A percentile compares a stretch with the other conserved stretches of the same genome.
Evolutionary conservation across 2,113 vertebrate species (phyloP).

Genomic region (Myotis lucifugus): DNA sequence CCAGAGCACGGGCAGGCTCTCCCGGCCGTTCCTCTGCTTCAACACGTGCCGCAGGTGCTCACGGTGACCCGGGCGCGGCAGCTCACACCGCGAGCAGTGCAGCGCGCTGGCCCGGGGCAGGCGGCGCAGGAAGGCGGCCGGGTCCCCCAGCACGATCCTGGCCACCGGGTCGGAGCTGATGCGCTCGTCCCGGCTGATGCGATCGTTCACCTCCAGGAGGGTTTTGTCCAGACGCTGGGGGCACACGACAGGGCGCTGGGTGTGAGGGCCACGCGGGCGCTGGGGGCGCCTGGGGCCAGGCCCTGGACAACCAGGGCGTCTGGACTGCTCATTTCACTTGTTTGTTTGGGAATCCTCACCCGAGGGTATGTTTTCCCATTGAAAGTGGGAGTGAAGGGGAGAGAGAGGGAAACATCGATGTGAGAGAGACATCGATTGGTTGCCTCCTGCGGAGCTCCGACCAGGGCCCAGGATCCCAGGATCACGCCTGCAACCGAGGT

Average conservation of each 20-base stretch:
- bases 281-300: accelerated
- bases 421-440: too few species aligned
- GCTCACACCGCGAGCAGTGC: constrained; percentile 90
- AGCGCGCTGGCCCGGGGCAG: constrained; percentile 85
- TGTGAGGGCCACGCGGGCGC: not conserved
- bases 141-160: constrained; percentile 89
- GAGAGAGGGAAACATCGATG: too few species aligned
- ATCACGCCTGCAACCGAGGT: too few species aligned
- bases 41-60: constrained; percentile 88
- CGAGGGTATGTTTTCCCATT: too few species aligned
- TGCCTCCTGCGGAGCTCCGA: too few species aligned
- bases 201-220: constrained; percentile 84
- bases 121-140: constrained; percentile 83
- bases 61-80: constrained; percentile 89
- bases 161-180: constrained; percentile 89
- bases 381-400: too few species aligned
- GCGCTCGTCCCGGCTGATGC: constrained; percentile 88
- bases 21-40: constrained; percentile 88
- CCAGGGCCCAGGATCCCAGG: too few species aligned
- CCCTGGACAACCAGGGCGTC: accelerated
- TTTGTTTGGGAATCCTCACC: too few species aligned
- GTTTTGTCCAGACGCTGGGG: constrained; percentile 86
- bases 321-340: not conserved
- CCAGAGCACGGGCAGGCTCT: constrained; percentile 89
- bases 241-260: not conserved